Conservation (phyloP, 2,113 vertebrate species). For the Salvelinus namaycush region DNA sequence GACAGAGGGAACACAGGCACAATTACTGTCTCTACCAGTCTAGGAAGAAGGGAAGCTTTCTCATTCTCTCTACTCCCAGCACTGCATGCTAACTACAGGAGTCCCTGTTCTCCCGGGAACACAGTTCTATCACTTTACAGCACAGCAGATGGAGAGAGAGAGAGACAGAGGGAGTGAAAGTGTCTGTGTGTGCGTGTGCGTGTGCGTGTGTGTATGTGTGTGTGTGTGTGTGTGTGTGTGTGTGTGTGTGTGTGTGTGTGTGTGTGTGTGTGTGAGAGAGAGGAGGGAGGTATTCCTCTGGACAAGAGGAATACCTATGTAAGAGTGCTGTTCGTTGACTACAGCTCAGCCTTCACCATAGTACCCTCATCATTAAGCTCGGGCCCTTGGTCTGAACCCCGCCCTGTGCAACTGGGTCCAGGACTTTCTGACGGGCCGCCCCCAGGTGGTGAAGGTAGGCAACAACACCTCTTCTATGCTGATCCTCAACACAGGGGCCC, state of each 20-base stretch:
- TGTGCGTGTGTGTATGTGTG: background rate
- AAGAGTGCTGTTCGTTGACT: too few relatives aligned
- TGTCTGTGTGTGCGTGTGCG: background rate
- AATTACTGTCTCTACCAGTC: conserved; percentile 37
- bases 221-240: background rate
- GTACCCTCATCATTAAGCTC: too few relatives aligned
- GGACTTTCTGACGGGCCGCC: too few relatives aligned
- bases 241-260: background rate
- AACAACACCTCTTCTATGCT: too few relatives aligned
- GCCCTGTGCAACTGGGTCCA: too few relatives aligned
- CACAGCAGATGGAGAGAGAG: conserved; percentile 10
- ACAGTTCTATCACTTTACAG: background rate
- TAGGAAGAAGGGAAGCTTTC: conserved; percentile 16
- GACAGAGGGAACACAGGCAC: conserved; percentile 30
- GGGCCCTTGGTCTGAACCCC: too few relatives aligned
- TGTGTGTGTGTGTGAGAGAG: background rate
- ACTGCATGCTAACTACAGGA: conserved; percentile 31
- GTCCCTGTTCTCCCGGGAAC: conserved; percentile 3
- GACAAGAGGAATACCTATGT: too few relatives aligned
- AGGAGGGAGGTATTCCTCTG: too few relatives aligned
- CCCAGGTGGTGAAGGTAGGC: too few relatives aligned
- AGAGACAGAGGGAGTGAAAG: conserved; percentile 15
- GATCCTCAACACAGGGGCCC: too few relatives aligned
- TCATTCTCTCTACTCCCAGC: conserved; percentile 16
- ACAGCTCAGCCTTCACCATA: too few relatives aligned